These are phyloP conservation scores for Scartelaos histophorus DNA, from an alignment of 2,113 vertebrate genomes.

Conservation along the genomic window DNA sequence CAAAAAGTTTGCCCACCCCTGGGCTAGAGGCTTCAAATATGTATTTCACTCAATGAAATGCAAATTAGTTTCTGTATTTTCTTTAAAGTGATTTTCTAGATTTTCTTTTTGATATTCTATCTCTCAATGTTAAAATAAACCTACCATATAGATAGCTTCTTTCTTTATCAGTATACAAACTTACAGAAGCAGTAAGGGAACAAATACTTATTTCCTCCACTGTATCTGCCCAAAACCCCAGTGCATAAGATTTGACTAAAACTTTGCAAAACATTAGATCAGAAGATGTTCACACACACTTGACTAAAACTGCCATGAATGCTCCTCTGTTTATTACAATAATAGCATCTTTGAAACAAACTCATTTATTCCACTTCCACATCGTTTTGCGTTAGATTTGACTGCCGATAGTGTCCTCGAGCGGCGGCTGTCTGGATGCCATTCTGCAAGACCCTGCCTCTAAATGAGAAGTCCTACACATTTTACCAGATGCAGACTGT, in stretches of 20 bases:
- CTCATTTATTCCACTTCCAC: constrained; percentile 60
- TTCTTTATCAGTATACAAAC: no score
- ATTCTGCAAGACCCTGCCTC: constrained; percentile 37
- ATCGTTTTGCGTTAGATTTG: constrained; percentile 34
- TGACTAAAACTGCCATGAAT: constrained; percentile 40
- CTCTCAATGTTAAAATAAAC: no score
- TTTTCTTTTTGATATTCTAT: no score
- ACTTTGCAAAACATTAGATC: not conserved
- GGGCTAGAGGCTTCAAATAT: no score
- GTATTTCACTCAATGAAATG: no score
- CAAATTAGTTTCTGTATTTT: no score
- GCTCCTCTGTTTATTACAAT: constrained; percentile 50
- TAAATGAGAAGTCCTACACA: constrained; percentile 31
- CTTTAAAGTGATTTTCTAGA: no score
- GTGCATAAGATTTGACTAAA: not conserved
- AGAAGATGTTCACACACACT: constrained; percentile 13
- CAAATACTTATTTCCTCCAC: no score
- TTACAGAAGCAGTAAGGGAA: no score
- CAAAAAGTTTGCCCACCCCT: no score
- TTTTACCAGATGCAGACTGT: constrained; percentile 46
- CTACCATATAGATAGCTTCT: no score
- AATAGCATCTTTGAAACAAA: constrained; percentile 47
- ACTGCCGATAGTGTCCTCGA: constrained; percentile 27
- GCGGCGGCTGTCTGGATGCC: constrained; percentile 20
- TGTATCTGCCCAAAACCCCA: not conserved